These are phyloP conservation scores for Desoria tigrina DNA, from an alignment of 2,888 invertebrate genomes.

Conservation along the genomic window DNA sequence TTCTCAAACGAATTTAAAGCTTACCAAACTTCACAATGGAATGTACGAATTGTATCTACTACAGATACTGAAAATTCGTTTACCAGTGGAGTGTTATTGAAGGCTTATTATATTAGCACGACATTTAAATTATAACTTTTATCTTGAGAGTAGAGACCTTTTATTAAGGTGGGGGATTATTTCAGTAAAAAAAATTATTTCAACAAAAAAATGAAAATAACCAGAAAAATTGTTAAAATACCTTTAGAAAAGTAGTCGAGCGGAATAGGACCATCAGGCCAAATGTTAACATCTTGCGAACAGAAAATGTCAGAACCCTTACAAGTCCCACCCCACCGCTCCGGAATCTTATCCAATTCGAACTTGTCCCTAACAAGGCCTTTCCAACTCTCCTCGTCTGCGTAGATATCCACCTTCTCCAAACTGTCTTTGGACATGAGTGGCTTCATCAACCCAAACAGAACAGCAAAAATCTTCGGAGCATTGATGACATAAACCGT, in stretches of 20 bases:
- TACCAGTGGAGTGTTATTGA: too few species aligned
- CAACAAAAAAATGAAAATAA: too few species aligned
- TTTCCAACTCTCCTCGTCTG: conserved; percentile 29
- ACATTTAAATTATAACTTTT: too few species aligned
- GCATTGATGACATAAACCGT: conserved; percentile 30
- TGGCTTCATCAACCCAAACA: conserved; percentile 32
- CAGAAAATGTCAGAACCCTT: conserved; percentile 34
- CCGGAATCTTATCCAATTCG: conserved; percentile 21
- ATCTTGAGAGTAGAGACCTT: too few species aligned
- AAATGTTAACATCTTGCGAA: conserved; percentile 27
- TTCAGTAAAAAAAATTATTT: too few species aligned
- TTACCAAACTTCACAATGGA: too few species aligned
- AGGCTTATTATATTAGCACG: too few species aligned
- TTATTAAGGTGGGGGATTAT: too few species aligned
- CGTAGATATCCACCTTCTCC: conserved; percentile 29
- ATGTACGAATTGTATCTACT: too few species aligned
- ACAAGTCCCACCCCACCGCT: conserved; percentile 33
- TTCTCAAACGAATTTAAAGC: too few species aligned
- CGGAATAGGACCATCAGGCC: conserved; percentile 32
- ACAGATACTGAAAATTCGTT: too few species aligned
- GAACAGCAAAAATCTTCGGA: conserved; percentile 30
- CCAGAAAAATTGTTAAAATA: too few species aligned
- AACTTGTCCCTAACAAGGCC: conserved; percentile 21
- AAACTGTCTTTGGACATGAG: conserved; percentile 28
- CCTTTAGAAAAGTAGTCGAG: conserved; percentile 25